Percentiles rank a stretch among this genome's conserved stretches.
Conservation (phyloP, 2,113 vertebrate genomes). For the Oncorhynchus kisutch region DNA sequence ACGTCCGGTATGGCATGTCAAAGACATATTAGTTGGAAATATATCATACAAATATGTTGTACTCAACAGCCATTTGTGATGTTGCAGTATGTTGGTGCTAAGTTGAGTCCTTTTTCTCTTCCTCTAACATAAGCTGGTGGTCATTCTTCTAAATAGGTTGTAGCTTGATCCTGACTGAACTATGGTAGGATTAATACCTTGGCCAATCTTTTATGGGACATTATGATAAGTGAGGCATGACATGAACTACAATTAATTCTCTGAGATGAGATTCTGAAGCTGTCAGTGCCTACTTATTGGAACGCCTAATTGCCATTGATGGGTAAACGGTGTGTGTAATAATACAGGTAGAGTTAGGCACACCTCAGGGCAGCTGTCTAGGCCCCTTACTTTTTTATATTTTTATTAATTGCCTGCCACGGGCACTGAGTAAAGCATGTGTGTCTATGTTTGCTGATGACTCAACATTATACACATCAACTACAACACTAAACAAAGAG, state of each 20-base stretch:
- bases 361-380: too few species aligned
- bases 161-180: slow-evolving; percentile 20
- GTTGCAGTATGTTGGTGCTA: background rate
- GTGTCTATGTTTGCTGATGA: too few species aligned
- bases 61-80: background rate
- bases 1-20: background rate
- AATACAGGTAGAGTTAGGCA: too few species aligned
- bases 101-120: background rate
- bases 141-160: background rate
- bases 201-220: slow-evolving; percentile 12
- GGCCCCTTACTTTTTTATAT: too few species aligned
- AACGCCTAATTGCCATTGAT: slow-evolving; percentile 63
- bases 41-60: background rate
- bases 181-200: slow-evolving; percentile 21
- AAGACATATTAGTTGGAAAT: background rate
- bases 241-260: slow-evolving; percentile 63
- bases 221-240: slow-evolving; percentile 49
- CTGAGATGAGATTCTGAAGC: slow-evolving; percentile 64
- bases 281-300: slow-evolving; percentile 63
- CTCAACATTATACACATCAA: too few species aligned
- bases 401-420: too few species aligned
- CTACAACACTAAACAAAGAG: too few species aligned
- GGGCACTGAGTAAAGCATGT: too few species aligned
- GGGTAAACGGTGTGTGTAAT: slow-evolving; percentile 30
- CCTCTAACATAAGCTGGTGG: background rate